These are phyloP conservation scores for Pristionchus exspectatus DNA, from an alignment of 2,888 invertebrate species.

Conservation along the genomic window DNA sequence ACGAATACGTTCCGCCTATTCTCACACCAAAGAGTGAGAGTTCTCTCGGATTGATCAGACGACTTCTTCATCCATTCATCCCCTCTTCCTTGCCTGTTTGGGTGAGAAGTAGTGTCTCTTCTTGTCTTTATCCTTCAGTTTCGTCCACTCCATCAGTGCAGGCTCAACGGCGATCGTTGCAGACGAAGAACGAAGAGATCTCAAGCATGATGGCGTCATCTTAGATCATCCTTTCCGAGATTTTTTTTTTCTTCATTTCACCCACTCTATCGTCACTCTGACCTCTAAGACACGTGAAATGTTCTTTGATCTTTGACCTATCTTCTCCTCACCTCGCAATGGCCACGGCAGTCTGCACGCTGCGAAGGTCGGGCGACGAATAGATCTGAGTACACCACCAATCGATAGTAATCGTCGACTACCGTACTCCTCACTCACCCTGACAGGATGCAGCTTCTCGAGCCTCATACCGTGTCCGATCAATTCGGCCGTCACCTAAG, in stretches of 20 bases:
- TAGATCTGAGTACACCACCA: constrained; percentile 36
- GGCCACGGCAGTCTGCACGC: constrained; percentile 53
- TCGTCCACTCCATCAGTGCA: constrained; percentile 51
- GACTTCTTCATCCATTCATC: no score
- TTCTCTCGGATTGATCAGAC: neutral
- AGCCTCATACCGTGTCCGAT: constrained; percentile 46
- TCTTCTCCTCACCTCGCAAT: neutral
- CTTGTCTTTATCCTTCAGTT: constrained; percentile 7
- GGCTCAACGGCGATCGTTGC: constrained; percentile 45
- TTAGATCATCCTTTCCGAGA: no score
- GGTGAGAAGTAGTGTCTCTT: constrained; percentile 33
- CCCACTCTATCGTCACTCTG: no score
- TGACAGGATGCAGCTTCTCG: constrained; percentile 52
- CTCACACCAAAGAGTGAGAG: neutral
- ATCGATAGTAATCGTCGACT: neutral
- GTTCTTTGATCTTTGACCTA: neutral
- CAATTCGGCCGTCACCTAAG: constrained; percentile 14
- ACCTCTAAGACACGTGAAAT: no score
- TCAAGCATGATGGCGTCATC: neutral
- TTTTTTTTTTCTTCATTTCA: no score
- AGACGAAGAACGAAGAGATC: neutral
- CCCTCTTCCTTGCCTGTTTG: neutral
- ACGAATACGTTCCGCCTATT: neutral
- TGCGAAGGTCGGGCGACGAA: constrained; percentile 47
- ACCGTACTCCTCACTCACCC: neutral